Percentiles rank a stretch among this genome's conserved stretches.
Conservation (phyloP, 2,888 invertebrate species). For the Acleris laterana region DNA sequence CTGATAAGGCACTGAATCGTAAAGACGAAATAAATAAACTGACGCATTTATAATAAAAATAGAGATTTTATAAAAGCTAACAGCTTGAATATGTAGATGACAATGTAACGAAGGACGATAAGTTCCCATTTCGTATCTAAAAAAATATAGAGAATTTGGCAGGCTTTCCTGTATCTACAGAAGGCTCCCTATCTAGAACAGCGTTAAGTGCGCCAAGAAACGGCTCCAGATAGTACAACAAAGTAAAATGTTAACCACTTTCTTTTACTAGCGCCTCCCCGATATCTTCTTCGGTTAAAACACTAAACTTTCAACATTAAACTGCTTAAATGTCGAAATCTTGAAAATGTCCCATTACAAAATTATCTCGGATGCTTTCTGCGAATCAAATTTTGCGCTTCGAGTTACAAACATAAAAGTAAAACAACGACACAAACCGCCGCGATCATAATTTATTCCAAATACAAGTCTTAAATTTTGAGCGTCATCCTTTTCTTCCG, state of each 20-base stretch:
- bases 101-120: too few species aligned
- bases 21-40: too few species aligned
- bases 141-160: constrained; percentile 13
- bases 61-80: too few species aligned
- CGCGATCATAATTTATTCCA: constrained; percentile 27
- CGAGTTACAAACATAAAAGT: constrained; percentile 16
- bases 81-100: too few species aligned
- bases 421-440: constrained; percentile 27
- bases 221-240: constrained; percentile 21
- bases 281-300: constrained; percentile 11
- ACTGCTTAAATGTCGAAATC: constrained; percentile 15
- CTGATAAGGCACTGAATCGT: too few species aligned
- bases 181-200: background rate
- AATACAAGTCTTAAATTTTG: constrained; percentile 22
- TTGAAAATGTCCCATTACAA: constrained; percentile 27
- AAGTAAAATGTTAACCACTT: constrained; percentile 28
- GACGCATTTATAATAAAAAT: too few species aligned
- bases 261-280: constrained; percentile 25
- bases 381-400: constrained; percentile 30
- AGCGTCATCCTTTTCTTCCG: constrained; percentile 22
- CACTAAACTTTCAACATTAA: constrained; percentile 26
- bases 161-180: background rate
- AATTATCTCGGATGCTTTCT: constrained; percentile 30
- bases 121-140: background rate
- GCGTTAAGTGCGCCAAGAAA: constrained; percentile 18